A percentile compares a stretch with the other conserved stretches of the same genome.
Conservation (phyloP, 2,113 vertebrate species). For the Donacobius atricapilla region DNA sequence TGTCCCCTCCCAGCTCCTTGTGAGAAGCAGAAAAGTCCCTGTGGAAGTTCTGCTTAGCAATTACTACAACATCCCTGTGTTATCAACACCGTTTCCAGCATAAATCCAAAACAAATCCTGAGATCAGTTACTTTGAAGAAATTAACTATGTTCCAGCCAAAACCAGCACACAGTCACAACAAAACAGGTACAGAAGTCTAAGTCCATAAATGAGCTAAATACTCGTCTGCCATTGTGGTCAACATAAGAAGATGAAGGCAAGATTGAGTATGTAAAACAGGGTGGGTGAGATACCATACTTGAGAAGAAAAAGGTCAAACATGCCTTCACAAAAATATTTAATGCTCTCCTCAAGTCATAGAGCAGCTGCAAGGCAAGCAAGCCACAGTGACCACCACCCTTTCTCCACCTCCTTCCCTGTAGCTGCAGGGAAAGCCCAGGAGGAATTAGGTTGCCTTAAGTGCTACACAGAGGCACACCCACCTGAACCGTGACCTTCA, state of each 20-base stretch:
- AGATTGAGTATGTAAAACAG: neutral
- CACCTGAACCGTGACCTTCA: neutral
- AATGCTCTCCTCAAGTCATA: neutral
- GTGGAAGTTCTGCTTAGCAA: neutral
- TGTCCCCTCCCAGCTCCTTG: neutral
- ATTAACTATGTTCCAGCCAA: neutral
- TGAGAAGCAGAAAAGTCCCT: neutral
- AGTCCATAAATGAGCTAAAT: neutral
- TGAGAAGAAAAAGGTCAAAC: neutral
- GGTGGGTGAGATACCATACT: neutral
- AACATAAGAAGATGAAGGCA: neutral
- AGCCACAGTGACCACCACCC: neutral
- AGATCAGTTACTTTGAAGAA: neutral
- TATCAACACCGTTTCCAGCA: neutral
- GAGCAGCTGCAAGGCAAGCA: neutral
- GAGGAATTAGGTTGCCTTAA: neutral
- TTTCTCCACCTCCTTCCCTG: neutral
- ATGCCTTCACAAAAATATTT: neutral
- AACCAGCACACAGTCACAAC: neutral
- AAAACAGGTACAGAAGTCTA: neutral
- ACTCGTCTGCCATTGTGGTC: neutral
- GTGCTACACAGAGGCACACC: neutral
- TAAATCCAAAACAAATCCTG: neutral
- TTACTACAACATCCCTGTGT: neutral
- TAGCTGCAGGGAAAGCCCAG: neutral